Evolutionary conservation across 2,113 vertebrate species (phyloP).

Genomic region (Oncorhynchus masou): DNA sequence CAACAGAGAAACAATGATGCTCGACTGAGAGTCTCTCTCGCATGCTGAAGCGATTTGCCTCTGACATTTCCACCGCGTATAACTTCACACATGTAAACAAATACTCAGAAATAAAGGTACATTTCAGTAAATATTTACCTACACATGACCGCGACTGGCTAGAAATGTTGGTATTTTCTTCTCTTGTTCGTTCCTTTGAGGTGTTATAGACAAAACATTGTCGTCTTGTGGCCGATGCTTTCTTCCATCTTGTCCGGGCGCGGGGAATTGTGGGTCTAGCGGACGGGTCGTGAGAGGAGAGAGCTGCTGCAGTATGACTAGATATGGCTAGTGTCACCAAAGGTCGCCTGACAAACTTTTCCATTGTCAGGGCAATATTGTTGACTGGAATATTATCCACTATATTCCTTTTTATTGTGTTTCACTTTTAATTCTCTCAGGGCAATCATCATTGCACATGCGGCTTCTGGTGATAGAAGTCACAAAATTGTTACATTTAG

Average conservation of each 20-base stretch:
- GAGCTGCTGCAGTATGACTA: no score
- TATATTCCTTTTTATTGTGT: no score
- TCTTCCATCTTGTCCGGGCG: slow-evolving; percentile 82
- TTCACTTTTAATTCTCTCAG: no score
- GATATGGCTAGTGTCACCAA: no score
- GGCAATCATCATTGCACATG: no score
- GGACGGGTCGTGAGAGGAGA: slow-evolving; percentile 76
- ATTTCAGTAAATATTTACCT: slow-evolving; percentile 58
- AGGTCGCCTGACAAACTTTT: no score
- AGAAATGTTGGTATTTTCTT: slow-evolving; percentile 51
- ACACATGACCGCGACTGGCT: slow-evolving; percentile 71
- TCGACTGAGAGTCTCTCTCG: slow-evolving; percentile 56
- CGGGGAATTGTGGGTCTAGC: slow-evolving; percentile 77
- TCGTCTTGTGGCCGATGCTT: slow-evolving; percentile 75
- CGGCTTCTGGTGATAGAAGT: no score
- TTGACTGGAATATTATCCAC: no score
- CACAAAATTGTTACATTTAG: no score
- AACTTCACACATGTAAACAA: slow-evolving; percentile 33
- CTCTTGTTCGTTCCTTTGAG: slow-evolving; percentile 52
- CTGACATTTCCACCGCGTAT: slow-evolving; percentile 23
- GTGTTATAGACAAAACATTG: slow-evolving; percentile 81
- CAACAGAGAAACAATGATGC: slow-evolving; percentile 79
- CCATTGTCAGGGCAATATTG: no score
- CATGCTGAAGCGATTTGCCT: slow-evolving; percentile 33
- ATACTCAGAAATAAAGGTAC: background rate